These are phyloP conservation scores for Eira barbara DNA, from an alignment of 2,113 vertebrate species.

Conservation along the genomic window DNA sequence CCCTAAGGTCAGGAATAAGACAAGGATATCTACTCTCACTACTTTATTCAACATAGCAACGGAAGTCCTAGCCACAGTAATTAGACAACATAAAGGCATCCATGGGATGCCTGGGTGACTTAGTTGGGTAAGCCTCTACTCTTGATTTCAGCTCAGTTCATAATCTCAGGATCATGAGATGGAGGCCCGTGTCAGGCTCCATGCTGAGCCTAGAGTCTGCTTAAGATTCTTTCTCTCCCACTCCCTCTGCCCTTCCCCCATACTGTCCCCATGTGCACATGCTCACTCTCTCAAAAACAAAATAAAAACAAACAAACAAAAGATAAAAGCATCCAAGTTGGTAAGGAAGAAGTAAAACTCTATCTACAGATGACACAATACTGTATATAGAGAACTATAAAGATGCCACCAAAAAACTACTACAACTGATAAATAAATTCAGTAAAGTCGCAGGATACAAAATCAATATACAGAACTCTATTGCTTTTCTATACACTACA, in stretches of 20 bases:
- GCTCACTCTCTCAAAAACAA: too few species aligned
- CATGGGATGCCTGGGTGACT: too few species aligned
- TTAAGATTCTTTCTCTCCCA: too few species aligned
- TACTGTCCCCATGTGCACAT: too few species aligned
- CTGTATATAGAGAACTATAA: not conserved
- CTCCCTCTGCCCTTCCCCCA: too few species aligned
- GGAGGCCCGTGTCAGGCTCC: too few species aligned
- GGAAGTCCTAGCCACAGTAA: not conserved
- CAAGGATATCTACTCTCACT: not conserved
- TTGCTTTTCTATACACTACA: not conserved
- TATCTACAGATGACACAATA: not conserved
- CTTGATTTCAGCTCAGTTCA: too few species aligned
- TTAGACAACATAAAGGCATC: too few species aligned
- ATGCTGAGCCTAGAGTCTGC: too few species aligned
- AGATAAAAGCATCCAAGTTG: not conserved
- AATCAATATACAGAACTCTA: not conserved
- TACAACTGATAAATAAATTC: not conserved
- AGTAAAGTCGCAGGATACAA: not conserved
- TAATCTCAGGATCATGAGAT: too few species aligned
- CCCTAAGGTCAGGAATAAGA: not conserved
- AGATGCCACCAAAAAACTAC: not conserved
- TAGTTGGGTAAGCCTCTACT: too few species aligned
- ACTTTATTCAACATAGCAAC: not conserved
- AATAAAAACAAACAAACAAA: not conserved
- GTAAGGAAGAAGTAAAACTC: not conserved